phyloP scores from a whole-genome alignment of 2,888 invertebrate species.

The Polylopha cassiicola region DNA sequence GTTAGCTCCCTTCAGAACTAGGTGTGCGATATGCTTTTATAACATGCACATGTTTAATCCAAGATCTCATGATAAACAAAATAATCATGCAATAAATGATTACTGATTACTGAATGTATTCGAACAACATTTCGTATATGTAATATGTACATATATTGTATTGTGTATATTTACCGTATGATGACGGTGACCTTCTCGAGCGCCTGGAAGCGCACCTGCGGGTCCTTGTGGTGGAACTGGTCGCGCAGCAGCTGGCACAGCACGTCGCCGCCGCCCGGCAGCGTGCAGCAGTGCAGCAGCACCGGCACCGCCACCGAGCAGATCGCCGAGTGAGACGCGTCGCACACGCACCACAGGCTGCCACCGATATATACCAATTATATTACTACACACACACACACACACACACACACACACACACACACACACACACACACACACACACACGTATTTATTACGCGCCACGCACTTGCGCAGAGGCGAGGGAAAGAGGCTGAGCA shows the following conservation, averaged over 20 bases:
- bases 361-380: not conserved
- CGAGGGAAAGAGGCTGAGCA: too few species aligned
- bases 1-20: too few species aligned
- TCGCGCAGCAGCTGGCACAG: constrained; percentile 97
- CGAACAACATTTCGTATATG: too few species aligned
- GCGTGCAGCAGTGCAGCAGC: constrained; percentile 94
- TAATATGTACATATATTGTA: not conserved
- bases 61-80: too few species aligned
- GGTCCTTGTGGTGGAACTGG: constrained; percentile 93
- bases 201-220: constrained; percentile 93
- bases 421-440: too few species aligned
- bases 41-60: too few species aligned
- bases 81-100: too few species aligned
- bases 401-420: too few species aligned
- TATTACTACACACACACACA: not conserved
- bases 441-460: too few species aligned
- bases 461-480: too few species aligned
- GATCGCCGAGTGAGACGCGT: constrained; percentile 95
- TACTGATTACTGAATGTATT: too few species aligned
- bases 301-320: constrained; percentile 95
- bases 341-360: constrained; percentile 95
- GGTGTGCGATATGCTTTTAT: too few species aligned
- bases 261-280: constrained; percentile 95
- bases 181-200: constrained; percentile 97
- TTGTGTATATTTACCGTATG: constrained; percentile 72